Percentiles rank a stretch among this genome's conserved stretches.
Evolutionary conservation across 2,888 invertebrate species (phyloP).

Genomic region (Nasonovia ribisnigri): DNA sequence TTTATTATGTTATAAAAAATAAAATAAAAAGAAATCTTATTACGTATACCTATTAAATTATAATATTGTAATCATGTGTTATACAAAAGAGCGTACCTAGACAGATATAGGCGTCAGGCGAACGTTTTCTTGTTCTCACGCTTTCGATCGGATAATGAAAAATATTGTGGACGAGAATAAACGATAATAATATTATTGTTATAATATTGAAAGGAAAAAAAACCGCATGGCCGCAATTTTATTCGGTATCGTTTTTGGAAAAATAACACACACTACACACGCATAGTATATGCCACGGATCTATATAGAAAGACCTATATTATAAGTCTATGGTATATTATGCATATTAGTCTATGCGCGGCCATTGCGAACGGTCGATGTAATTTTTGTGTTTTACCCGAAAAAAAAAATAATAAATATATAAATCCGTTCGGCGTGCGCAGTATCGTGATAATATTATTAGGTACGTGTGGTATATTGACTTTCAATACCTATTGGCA

Average conservation of each 20-base stretch:
- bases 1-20: constrained; percentile 9
- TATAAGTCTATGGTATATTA: too few species aligned
- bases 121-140: background rate
- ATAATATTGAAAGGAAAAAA: background rate
- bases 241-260: background rate
- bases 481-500: background rate
- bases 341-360: background rate
- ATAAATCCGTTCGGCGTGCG: background rate
- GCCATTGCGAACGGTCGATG: background rate
- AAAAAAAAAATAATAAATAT: background rate
- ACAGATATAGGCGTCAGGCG: too few species aligned
- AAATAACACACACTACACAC: background rate
- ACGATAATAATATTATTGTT: background rate
- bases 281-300: too few species aligned
- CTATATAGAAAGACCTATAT: too few species aligned
- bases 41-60: background rate
- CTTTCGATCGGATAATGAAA: background rate
- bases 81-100: background rate
- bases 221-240: background rate
- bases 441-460: background rate
- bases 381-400: background rate
- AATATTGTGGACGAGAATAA: background rate
- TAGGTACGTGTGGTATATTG: background rate
- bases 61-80: background rate
- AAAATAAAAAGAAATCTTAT: background rate